phyloP scores from a whole-genome alignment of 2,888 invertebrate species.

The Cenopis cana region DNA sequence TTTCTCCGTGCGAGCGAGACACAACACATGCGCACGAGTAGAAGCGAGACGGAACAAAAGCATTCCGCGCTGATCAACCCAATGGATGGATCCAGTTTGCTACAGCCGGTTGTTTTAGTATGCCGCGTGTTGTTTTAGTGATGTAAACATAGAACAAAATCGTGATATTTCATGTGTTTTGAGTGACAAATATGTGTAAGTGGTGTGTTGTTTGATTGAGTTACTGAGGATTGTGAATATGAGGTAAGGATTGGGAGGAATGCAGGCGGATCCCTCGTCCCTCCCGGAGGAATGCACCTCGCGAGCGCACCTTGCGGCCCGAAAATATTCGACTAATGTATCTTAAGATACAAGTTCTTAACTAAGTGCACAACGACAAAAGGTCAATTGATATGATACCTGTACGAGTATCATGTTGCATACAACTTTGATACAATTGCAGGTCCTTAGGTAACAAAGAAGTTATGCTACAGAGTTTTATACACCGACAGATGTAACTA shows the following conservation, averaged over 20 bases:
- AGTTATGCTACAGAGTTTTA: constrained; percentile 2
- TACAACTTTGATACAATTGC: neutral
- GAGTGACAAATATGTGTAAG: constrained; percentile 68
- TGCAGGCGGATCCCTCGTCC: constrained; percentile 78
- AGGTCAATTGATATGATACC: constrained; percentile 35
- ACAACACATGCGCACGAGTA: constrained; percentile 49
- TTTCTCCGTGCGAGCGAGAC: constrained; percentile 73
- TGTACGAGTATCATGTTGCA: constrained; percentile 6
- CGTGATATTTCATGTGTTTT: constrained; percentile 62
- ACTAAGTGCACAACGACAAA: constrained; percentile 17
- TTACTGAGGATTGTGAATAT: constrained; percentile 56
- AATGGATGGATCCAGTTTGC: constrained; percentile 77
- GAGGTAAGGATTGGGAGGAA: constrained; percentile 80
- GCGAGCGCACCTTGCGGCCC: constrained; percentile 79
- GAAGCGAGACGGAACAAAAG: constrained; percentile 71
- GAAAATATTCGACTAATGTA: constrained; percentile 59
- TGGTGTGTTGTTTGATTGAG: constrained; percentile 50
- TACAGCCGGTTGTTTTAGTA: constrained; percentile 70
- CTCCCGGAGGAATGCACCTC: constrained; percentile 80
- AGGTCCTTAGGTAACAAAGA: constrained; percentile 28
- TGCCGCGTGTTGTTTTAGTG: constrained; percentile 61
- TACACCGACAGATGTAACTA: neutral
- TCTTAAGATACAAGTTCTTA: constrained; percentile 21
- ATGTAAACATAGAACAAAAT: constrained; percentile 75
- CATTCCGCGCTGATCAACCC: constrained; percentile 73